Evolutionary conservation across 2,113 vertebrate genomes (phyloP).

Genomic region (Grammomys dolichurus): DNA sequence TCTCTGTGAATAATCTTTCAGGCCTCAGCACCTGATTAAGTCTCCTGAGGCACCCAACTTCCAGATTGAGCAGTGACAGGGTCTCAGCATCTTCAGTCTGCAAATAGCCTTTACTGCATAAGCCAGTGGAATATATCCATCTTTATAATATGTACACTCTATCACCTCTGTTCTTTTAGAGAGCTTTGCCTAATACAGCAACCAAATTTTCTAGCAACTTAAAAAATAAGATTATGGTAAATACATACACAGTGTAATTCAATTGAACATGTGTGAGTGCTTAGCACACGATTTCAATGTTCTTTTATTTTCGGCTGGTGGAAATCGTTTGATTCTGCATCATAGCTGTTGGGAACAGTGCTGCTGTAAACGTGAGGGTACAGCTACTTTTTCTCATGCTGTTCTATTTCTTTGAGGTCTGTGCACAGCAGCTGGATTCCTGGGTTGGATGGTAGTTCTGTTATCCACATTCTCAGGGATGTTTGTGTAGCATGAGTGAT

Average conservation of each 20-base stretch:
- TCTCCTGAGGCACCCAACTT: no score
- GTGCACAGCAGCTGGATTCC: background rate
- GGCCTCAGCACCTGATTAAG: no score
- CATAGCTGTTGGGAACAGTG: background rate
- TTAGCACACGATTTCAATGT: background rate
- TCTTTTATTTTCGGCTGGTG: background rate
- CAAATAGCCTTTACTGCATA: background rate
- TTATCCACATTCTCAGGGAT: background rate
- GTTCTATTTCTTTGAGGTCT: background rate
- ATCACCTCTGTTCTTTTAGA: background rate
- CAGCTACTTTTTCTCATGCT: no score
- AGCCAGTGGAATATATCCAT: background rate
- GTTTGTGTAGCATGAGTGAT: background rate
- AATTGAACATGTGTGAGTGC: background rate
- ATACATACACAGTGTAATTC: background rate
- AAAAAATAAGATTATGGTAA: constrained; percentile 22
- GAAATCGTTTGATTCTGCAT: background rate
- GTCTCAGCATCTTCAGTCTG: background rate
- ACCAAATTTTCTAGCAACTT: background rate
- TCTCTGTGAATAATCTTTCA: background rate
- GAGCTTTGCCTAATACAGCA: background rate
- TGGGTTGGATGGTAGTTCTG: background rate
- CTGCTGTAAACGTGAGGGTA: background rate
- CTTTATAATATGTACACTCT: background rate
- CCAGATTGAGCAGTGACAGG: background rate